Conservation (phyloP, 2,113 vertebrate species). For the Epinephelus moara region DNA sequence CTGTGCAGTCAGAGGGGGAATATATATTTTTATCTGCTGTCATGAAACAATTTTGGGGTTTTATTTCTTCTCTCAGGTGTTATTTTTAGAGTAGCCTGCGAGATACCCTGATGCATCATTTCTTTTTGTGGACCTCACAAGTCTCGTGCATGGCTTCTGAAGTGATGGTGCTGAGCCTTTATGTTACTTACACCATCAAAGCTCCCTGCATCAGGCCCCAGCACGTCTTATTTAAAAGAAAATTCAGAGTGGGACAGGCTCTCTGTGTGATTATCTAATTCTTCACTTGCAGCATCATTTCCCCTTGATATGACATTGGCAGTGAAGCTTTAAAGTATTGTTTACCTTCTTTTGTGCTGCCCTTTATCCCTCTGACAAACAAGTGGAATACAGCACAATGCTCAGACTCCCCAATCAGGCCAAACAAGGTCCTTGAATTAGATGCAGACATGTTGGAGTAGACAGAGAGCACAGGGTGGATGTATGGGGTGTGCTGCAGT, state of each 20-base stretch:
- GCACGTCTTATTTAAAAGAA: not conserved
- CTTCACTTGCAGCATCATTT: slow-evolving; percentile 28
- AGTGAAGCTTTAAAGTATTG: slow-evolving; percentile 35
- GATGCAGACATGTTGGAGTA: slow-evolving; percentile 39
- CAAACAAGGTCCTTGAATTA: slow-evolving; percentile 32
- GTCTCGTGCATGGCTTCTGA: slow-evolving; percentile 25
- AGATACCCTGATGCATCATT: slow-evolving; percentile 15
- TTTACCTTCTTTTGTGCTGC: slow-evolving; percentile 29
- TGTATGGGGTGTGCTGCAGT: slow-evolving; percentile 25
- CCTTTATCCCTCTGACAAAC: slow-evolving; percentile 15
- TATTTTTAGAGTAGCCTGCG: slow-evolving; percentile 9
- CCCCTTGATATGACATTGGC: slow-evolving; percentile 76
- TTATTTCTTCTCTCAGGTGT: not conserved
- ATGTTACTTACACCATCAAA: slow-evolving; percentile 35
- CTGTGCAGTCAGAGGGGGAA: not conserved
- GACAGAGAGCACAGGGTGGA: slow-evolving; percentile 5
- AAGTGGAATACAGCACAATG: slow-evolving; percentile 30
- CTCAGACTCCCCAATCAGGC: slow-evolving; percentile 33
- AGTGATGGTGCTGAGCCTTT: slow-evolving; percentile 40
- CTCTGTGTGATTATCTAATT: not conserved
- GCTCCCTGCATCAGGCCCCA: slow-evolving; percentile 11
- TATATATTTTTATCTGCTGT: not conserved
- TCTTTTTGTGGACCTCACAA: not conserved
- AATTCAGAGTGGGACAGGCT: not conserved
- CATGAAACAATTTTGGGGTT: not conserved